These are phyloP conservation scores for Rhynchotus rufescens DNA, from an alignment of 2,797 vertebrate genomes.

Conservation along the genomic window DNA sequence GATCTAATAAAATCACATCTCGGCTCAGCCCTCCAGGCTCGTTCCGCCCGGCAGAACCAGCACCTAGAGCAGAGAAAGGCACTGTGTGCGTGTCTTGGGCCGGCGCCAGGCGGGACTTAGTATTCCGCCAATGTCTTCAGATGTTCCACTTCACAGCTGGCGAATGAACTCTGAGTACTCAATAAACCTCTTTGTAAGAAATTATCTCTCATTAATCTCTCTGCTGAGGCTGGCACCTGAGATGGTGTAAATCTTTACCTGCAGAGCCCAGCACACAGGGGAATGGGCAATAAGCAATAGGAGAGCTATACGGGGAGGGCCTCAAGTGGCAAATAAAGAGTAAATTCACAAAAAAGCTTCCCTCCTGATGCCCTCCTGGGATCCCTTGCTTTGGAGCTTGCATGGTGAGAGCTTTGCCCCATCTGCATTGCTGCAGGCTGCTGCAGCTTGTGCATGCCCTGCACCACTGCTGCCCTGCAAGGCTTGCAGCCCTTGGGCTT, in stretches of 20 bases:
- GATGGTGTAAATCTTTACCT: slow-evolving; percentile 50
- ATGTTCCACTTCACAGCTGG: slow-evolving; percentile 71
- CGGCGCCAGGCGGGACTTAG: slow-evolving; percentile 33
- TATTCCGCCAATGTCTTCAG: slow-evolving; percentile 54
- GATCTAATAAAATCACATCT: background rate
- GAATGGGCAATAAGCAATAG: background rate
- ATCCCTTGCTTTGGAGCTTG: accelerated
- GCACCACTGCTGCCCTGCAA: background rate
- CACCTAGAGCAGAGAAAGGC: slow-evolving; percentile 34
- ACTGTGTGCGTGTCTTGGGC: background rate
- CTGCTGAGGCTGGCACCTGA: slow-evolving; percentile 33
- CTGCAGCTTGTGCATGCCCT: accelerated
- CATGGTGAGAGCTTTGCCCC: background rate
- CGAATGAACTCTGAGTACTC: slow-evolving; percentile 47
- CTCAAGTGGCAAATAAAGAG: background rate
- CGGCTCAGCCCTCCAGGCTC: background rate
- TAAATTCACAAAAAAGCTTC: background rate
- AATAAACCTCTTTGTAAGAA: slow-evolving; percentile 63
- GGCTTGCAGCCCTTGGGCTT: background rate
- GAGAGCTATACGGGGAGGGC: background rate
- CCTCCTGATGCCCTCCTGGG: background rate
- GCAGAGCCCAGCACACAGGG: background rate
- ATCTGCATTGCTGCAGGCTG: background rate
- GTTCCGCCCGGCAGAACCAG: background rate
- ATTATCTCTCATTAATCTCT: slow-evolving; percentile 67